A percentile compares a stretch with the other conserved stretches of the same genome.
Conservation (phyloP, 2,797 vertebrate species). For the Scyliorhinus canicula region DNA sequence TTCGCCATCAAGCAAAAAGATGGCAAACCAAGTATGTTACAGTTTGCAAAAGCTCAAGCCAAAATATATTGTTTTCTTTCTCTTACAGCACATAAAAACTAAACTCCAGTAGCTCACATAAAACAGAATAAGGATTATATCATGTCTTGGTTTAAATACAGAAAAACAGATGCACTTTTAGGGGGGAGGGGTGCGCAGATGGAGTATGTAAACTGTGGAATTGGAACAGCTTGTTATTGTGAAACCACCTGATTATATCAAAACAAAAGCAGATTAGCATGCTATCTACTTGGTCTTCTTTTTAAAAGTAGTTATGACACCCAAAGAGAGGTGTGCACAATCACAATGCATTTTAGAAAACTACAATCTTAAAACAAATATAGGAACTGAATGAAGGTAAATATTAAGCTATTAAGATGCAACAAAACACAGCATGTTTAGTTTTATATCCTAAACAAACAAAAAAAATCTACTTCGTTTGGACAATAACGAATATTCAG, state of each 20-base stretch:
- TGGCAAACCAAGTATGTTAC: background rate
- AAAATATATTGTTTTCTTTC: conserved; percentile 4
- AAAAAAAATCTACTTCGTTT: background rate
- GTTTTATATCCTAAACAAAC: background rate
- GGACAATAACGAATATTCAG: background rate
- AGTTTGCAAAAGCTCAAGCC: background rate
- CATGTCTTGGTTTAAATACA: background rate
- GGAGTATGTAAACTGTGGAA: background rate
- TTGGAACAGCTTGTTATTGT: conserved; percentile 22
- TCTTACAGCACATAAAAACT: background rate
- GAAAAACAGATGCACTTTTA: background rate
- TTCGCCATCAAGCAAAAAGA: background rate
- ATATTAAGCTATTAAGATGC: background rate
- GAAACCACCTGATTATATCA: conserved; percentile 6
- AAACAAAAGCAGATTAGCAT: background rate
- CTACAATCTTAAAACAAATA: background rate
- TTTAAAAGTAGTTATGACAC: background rate
- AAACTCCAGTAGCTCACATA: background rate
- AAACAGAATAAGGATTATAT: background rate
- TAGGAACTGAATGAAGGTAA: background rate
- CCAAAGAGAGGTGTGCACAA: background rate
- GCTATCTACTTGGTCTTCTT: background rate
- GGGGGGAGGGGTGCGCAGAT: background rate
- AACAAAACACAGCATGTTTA: background rate
- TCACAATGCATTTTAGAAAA: background rate